Base-by-base conservation (phyloP, 2,797 vertebrate genomes). In the Arctocebus calabarensis region DNA sequence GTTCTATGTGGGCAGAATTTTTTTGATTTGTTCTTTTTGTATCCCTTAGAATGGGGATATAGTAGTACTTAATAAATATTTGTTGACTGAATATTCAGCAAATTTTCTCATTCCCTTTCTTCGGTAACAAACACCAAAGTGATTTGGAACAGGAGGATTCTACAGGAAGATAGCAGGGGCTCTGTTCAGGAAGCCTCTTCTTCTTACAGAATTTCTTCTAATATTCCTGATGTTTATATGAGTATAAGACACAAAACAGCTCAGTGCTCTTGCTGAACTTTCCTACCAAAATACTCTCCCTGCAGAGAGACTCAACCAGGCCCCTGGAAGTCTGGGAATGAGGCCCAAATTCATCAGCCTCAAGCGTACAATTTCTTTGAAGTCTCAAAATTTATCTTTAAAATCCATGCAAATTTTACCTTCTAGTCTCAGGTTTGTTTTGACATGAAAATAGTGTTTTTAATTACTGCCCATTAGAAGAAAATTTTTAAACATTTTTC, bases 331-430 rank as follows among this genome's bases (percentile, higher is more conserved):
- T 32, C 71, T 86, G 22, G 37, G 73, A 45, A 66, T 32, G 37
- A 79, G 34, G 71, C 66, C 83, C 75, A 90, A 79, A 55, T 64
- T 64, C 92, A 77, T 71, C n/a, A 74, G 25, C 66, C 45, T 84
- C 61, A 78, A 77, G 14, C 48, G 68, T 74, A 75, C 86, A 61
- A 83, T 55, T 68, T 96, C 61, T 79, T 68, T 87, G 59, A 97
- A 91, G 59, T 68, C 59, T 92, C 66, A 81, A 16, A 59, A 84
- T 93, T 95, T 90, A 82, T 66, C 66, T 92, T 94, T 84, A 66
- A 92, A 96, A 66, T 52, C 25, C 40, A 88, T 48, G 48, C 55
- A 96, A 79, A 90, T 55, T 90, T 92, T 40, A 62, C 34, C 59
- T 85, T 88, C 37, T 62, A 92, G 78, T 87, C 45, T 20, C 61